A percentile compares a stretch with the other conserved stretches of the same genome.
Evolutionary conservation across 1,140 invertebrate genomes (phyloP).

Genomic region (Drosophila navojoa): DNA sequence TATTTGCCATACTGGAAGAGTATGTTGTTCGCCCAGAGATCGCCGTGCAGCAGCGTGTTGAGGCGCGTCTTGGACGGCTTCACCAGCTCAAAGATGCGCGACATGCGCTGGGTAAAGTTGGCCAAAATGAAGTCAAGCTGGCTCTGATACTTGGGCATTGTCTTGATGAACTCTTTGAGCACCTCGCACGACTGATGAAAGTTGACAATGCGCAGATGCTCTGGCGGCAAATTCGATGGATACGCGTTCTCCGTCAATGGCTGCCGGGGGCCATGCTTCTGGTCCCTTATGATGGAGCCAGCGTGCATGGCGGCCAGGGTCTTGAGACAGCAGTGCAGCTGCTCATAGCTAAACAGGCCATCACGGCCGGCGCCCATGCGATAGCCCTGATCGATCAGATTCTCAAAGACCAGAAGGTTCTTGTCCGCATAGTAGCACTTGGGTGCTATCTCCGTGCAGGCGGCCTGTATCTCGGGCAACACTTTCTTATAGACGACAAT

Average conservation of each 20-base stretch:
- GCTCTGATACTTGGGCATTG: slow-evolving; percentile 69
- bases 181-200: slow-evolving; percentile 84
- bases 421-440: slow-evolving; percentile 84
- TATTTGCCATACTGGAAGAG: slow-evolving; percentile 85
- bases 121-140: slow-evolving; percentile 69
- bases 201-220: slow-evolving; percentile 77
- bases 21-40: slow-evolving; percentile 87
- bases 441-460: slow-evolving; percentile 69
- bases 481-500: slow-evolving; percentile 83
- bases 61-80: slow-evolving; percentile 84
- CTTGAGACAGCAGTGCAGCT: slow-evolving; percentile 84
- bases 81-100: slow-evolving; percentile 83
- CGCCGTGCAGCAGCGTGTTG: slow-evolving; percentile 87
- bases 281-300: slow-evolving; percentile 85
- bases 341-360: slow-evolving; percentile 84
- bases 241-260: slow-evolving; percentile 85
- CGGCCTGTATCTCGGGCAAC: slow-evolving; percentile 71
- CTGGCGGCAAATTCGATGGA: slow-evolving; percentile 67
- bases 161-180: slow-evolving; percentile 84
- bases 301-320: slow-evolving; percentile 86
- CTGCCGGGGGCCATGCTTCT: slow-evolving; percentile 78
- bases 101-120: slow-evolving; percentile 79
- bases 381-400: slow-evolving; percentile 82
- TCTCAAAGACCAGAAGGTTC: slow-evolving; percentile 84
- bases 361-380: slow-evolving; percentile 71